Evolutionary conservation across 2,113 vertebrate genomes (phyloP).

Genomic region (Tenrec ecaudatus): DNA sequence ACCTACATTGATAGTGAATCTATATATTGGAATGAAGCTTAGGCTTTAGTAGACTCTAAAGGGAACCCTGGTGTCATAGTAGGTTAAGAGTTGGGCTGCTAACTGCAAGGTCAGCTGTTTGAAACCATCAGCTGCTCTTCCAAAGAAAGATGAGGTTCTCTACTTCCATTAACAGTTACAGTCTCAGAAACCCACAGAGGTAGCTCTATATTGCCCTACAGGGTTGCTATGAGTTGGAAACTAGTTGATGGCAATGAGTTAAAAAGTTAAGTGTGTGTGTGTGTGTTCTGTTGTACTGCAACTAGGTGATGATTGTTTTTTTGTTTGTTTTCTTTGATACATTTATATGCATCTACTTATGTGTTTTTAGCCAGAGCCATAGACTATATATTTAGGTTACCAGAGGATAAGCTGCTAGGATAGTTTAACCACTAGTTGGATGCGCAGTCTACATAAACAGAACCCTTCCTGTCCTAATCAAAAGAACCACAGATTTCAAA

Average conservation of each 20-base stretch:
- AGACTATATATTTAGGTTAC: constrained; percentile 7
- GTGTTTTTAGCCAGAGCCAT: constrained; percentile 30
- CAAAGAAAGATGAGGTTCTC: no score
- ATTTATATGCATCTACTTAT: background rate
- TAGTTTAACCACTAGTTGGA: background rate
- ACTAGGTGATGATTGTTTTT: background rate
- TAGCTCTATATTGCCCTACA: no score
- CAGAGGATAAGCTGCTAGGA: constrained; percentile 10
- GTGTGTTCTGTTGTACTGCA: background rate
- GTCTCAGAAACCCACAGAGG: no score
- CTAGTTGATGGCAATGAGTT: no score
- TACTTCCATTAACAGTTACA: no score
- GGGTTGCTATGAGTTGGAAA: no score
- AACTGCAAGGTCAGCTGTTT: no score
- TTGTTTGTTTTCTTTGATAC: background rate
- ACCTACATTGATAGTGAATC: background rate
- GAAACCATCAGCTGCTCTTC: no score
- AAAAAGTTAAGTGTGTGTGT: background rate
- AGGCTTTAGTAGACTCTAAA: background rate
- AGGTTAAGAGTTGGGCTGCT: no score
- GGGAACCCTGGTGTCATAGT: no score
- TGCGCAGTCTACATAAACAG: background rate
- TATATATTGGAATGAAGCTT: constrained; percentile 22
- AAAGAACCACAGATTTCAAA: constrained; percentile 31
- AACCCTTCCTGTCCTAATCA: background rate